These are phyloP conservation scores for Urosaurus nigricauda DNA, from an alignment of 2,797 vertebrate genomes.

Conservation along the genomic window DNA sequence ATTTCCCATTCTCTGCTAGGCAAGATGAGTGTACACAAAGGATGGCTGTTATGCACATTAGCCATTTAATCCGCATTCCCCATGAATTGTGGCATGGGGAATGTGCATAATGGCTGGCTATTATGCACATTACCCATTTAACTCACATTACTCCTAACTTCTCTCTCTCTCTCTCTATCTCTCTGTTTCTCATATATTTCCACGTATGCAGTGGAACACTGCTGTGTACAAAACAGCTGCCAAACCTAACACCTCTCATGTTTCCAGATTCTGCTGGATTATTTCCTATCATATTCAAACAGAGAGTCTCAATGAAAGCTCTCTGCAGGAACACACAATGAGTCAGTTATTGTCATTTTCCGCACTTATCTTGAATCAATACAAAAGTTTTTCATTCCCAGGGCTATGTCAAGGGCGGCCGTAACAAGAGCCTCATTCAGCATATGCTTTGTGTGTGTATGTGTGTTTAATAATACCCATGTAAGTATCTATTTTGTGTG, in stretches of 20 bases:
- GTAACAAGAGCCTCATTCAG: conserved; percentile 78
- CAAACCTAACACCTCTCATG: conserved; percentile 59
- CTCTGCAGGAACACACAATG: conserved; percentile 68
- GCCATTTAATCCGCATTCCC: background rate
- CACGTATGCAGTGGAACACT: background rate
- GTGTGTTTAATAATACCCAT: conserved; percentile 49
- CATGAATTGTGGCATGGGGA: background rate
- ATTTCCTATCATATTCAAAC: conserved; percentile 75
- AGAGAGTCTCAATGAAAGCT: conserved; percentile 62
- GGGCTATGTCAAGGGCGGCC: conserved; percentile 74
- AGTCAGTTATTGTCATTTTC: conserved; percentile 71
- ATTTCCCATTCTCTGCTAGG: background rate
- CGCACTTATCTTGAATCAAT: conserved; percentile 81
- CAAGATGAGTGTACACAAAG: no score
- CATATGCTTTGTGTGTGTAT: conserved; percentile 52
- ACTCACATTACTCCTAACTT: background rate
- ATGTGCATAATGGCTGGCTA: background rate
- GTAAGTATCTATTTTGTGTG: conserved; percentile 67
- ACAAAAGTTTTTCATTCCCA: conserved; percentile 74
- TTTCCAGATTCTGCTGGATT: conserved; percentile 68
- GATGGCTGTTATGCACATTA: background rate
- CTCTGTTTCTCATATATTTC: no score
- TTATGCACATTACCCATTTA: background rate
- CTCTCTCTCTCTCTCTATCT: no score
- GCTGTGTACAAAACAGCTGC: conserved; percentile 30